Evolutionary conservation across 2,113 vertebrate genomes (phyloP).

Genomic region (Carollia perspicillata): DNA sequence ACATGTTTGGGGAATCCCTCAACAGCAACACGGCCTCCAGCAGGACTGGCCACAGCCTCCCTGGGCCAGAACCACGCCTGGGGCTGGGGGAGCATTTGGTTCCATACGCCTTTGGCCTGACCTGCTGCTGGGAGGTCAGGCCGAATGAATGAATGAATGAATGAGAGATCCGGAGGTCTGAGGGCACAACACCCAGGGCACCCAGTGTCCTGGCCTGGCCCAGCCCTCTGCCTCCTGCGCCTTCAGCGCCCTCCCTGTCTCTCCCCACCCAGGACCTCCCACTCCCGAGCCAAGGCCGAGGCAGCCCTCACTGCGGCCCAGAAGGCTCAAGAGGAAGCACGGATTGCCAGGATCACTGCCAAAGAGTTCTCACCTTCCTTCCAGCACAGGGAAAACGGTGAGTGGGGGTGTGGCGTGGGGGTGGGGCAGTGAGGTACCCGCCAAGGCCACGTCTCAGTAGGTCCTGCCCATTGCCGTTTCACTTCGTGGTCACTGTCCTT

Average conservation of each 20-base stretch:
- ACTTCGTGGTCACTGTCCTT: not conserved
- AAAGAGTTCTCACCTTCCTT: conserved; percentile 99
- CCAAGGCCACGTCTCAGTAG: not conserved
- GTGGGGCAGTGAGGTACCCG: not conserved
- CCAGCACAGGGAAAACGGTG: conserved; percentile 96
- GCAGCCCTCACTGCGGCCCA: conserved; percentile 92
- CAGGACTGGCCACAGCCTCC: not conserved
- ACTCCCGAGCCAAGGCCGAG: conserved; percentile 95
- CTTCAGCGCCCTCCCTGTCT: not conserved
- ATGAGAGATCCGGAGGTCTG: fast-evolving
- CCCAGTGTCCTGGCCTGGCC: not conserved
- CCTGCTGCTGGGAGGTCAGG: not conserved
- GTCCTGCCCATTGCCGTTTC: not conserved
- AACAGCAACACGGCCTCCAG: fast-evolving
- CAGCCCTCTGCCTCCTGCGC: not conserved
- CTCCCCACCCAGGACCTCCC: conserved; percentile 89
- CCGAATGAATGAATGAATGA: no score
- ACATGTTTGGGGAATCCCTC: not conserved
- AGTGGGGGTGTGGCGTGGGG: conserved; percentile 60
- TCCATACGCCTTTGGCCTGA: not conserved
- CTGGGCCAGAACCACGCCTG: not conserved
- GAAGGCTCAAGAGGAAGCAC: conserved; percentile 94
- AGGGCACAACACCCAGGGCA: fast-evolving
- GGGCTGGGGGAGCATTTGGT: no score
- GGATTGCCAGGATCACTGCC: conserved; percentile 95